Percentiles rank a stretch among this genome's conserved stretches.
Conservation (phyloP, 2,888 invertebrate genomes). For the Dryobotodes eremita region DNA sequence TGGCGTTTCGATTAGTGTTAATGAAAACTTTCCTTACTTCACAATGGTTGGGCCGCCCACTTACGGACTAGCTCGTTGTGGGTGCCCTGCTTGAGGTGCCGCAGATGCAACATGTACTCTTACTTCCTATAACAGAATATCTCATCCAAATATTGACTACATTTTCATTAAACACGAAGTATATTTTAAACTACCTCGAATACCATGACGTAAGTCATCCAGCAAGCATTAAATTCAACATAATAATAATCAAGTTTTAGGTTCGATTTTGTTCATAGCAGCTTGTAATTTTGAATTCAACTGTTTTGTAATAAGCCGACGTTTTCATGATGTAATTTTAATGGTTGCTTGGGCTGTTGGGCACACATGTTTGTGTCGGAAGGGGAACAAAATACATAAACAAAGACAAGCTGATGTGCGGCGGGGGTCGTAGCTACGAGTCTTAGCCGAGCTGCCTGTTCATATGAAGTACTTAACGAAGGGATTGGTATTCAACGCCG, state of each 20-base stretch:
- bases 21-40: conserved; percentile 23
- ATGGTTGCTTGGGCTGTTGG: conserved; percentile 15
- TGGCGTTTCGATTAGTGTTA: conserved; percentile 5
- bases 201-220: neutral
- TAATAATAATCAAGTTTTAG: neutral
- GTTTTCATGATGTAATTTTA: conserved; percentile 32
- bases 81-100: neutral
- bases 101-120: conserved; percentile 4
- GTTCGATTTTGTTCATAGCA: neutral
- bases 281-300: conserved; percentile 12
- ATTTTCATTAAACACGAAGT: neutral
- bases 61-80: neutral
- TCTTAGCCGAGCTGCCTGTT: neutral
- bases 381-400: conserved; percentile 64
- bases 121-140: neutral
- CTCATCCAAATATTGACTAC: neutral
- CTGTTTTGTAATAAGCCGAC: conserved; percentile 3
- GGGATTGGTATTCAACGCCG: neutral
- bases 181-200: neutral
- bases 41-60: conserved; percentile 51
- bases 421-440: conserved; percentile 8
- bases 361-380: conserved; percentile 48
- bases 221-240: neutral
- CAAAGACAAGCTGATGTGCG: conserved; percentile 34
- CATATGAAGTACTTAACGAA: neutral